phyloP scores from a whole-genome alignment of 2,888 invertebrate species.

The Clitarchus hookeri region DNA sequence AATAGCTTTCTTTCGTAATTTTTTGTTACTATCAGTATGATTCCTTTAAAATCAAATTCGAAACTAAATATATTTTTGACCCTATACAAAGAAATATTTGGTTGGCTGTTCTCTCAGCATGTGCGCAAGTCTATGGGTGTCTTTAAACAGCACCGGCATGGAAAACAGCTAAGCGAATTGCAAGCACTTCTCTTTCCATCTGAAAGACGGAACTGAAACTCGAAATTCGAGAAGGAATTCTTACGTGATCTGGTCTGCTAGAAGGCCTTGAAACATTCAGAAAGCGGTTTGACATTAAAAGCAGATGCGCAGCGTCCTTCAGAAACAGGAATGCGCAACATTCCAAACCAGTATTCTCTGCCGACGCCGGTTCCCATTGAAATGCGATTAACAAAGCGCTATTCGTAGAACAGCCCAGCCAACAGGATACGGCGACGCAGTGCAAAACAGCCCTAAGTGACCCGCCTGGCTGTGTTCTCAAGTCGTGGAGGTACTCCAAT shows the following conservation, averaged over 20 bases:
- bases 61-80: too few species aligned
- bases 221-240: background rate
- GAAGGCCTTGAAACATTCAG: background rate
- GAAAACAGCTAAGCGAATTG: background rate
- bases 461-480: too few species aligned
- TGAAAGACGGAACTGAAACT: background rate
- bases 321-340: background rate
- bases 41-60: too few species aligned
- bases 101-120: too few species aligned
- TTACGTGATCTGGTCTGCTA: background rate
- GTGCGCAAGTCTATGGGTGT: too few species aligned
- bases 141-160: too few species aligned
- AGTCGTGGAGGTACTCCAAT: too few species aligned
- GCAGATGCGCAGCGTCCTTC: conserved; percentile 6
- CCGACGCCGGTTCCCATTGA: background rate
- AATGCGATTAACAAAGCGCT: background rate
- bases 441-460: background rate
- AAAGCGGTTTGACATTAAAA: background rate
- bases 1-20: too few species aligned
- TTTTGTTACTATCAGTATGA: too few species aligned
- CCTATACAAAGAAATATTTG: too few species aligned
- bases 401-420: background rate
- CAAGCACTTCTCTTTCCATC: background rate
- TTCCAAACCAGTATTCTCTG: background rate
- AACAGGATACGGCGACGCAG: background rate